phyloP scores from a whole-genome alignment of 2,113 vertebrate species.

The Perccottus glenii region DNA sequence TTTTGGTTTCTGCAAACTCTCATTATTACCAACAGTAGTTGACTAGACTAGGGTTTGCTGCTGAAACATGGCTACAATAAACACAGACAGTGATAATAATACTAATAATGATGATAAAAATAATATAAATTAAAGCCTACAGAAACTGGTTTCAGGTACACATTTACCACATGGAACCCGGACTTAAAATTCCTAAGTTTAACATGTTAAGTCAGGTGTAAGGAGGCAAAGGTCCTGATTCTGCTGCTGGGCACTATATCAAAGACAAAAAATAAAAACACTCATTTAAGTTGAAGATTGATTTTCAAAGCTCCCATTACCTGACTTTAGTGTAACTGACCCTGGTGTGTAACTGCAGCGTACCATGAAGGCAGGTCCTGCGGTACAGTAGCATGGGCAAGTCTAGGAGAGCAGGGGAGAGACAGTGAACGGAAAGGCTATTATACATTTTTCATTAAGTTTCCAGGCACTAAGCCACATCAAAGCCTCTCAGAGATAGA shows the following conservation, averaged over 20 bases:
- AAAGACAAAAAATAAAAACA: not conserved
- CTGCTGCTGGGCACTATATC: not conserved
- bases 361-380: conserved; percentile 55
- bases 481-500: conserved; percentile 77
- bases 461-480: conserved; percentile 82
- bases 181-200: too few relatives aligned
- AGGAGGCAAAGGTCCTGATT: not conserved
- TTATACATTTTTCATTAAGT: conserved; percentile 86
- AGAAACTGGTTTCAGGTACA: too few relatives aligned
- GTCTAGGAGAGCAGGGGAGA: conserved; percentile 27
- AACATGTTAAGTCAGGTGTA: not conserved
- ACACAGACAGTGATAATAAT: too few relatives aligned
- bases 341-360: conserved; percentile 38
- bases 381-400: conserved; percentile 24
- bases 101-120: too few relatives aligned
- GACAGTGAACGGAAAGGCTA: conserved; percentile 71
- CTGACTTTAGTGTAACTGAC: conserved; percentile 4
- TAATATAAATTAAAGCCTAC: too few relatives aligned
- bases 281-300: not conserved
- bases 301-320: conserved; percentile 3
- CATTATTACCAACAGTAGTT: not conserved
- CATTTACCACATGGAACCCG: too few relatives aligned
- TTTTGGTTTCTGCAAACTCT: not conserved
- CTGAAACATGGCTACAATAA: too few relatives aligned
- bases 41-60: too few relatives aligned